Base-by-base conservation (phyloP, 2,113 vertebrate genomes). In the Tachycineta bicolor region DNA sequence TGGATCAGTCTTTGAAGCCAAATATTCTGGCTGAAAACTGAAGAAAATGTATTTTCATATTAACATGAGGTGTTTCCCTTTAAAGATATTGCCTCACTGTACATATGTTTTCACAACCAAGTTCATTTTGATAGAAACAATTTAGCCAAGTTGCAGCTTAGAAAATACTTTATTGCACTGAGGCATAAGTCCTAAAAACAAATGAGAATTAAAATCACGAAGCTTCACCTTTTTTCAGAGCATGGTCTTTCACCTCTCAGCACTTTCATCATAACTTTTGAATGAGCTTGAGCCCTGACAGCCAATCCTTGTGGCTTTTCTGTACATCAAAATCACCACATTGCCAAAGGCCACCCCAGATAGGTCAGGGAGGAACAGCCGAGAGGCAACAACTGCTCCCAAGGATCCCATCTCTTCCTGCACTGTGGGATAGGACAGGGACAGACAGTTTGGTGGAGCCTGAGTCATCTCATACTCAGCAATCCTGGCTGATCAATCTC, bases 341-440 rank as follows among this genome's bases (percentile, higher is more conserved):
- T 9, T 25, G 10, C 9, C 63, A 55, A 85, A 87, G 24, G 8
- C 2, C 25, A 64, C 23, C 5, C 0, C 0, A 46, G 25, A 10
- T 2, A 65, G 22, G 14, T 21, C 25, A 50, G 34, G 19, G 24
- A 81, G 31, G 43, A 31, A 15, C 10, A 92, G 5, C 0, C 3
- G n/a, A 17, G 21, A 63, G n/a, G 10, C 47, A 37, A 34, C 22
- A 37, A 2, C 12, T 28, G 14, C 14, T 94, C n/a, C 53, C 63
- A 50, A 58, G 29, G 25, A 39, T 58, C 25, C 33, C 18, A 67
- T 4, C 17, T 69, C 44, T 71, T 22, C 28, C 37, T 53, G 8
- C 21, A 5, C 12, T 29, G 11, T 39, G 60, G 10, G 18, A 23
- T 55, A 46, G 29, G n/a, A 29, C 8, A 49, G 24, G 22, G 13